Evolutionary conservation across 2,113 vertebrate species (phyloP).

Genomic region (Leucopternis melanops): DNA sequence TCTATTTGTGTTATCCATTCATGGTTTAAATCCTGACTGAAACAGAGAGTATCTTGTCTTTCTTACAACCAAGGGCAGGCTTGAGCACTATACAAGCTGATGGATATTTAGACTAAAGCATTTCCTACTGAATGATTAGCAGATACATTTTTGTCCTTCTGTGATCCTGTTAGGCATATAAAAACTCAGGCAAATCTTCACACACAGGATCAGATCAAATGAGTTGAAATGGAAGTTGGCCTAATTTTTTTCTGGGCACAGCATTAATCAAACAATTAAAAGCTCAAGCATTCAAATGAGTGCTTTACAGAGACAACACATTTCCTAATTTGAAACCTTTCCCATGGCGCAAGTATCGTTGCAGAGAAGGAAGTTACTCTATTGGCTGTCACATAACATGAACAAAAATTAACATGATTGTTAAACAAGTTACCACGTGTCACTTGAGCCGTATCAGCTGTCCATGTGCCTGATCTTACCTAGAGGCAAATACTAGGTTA

Average conservation of each 20-base stretch:
- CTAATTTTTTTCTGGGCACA: not conserved
- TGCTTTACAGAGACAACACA: not conserved
- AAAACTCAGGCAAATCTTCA: not conserved
- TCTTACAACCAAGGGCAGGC: not conserved
- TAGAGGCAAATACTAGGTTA: not conserved
- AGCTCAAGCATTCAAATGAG: not conserved
- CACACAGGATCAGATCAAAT: not conserved
- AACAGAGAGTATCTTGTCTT: not conserved
- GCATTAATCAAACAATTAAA: not conserved
- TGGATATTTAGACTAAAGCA: not conserved
- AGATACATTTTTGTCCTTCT: not conserved
- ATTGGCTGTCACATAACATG: constrained; percentile 8
- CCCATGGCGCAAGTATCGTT: not conserved
- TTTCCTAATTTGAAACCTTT: not conserved
- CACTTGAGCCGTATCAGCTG: not conserved
- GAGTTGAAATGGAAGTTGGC: not conserved
- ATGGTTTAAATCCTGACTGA: not conserved
- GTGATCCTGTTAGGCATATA: not conserved
- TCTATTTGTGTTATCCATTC: not conserved
- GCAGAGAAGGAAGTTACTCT: not conserved
- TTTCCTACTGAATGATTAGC: not conserved
- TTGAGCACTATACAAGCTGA: not conserved
- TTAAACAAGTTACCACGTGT: not conserved
- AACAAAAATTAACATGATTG: not conserved
- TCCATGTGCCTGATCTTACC: not conserved